phyloP scores from a whole-genome alignment of 2,888 invertebrate species.

The Malacosoma neustria region DNA sequence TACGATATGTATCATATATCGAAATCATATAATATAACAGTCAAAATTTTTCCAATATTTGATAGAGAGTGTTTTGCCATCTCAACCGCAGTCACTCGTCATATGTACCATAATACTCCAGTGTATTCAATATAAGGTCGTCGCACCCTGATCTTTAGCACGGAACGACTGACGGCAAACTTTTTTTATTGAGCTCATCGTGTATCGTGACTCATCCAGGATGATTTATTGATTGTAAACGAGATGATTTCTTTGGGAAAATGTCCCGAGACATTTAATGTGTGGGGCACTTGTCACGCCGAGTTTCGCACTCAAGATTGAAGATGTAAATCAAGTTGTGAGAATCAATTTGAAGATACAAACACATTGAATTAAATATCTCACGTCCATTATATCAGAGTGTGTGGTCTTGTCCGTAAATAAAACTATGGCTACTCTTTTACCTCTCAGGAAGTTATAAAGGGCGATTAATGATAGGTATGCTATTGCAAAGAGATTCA shows the following conservation, averaged over 20 bases:
- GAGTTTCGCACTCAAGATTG: neutral
- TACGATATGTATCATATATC: too few relatives aligned
- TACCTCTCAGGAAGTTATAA: too few relatives aligned
- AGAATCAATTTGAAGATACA: neutral
- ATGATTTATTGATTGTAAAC: constrained; percentile 20
- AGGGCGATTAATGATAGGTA: too few relatives aligned
- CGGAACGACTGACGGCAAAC: constrained; percentile 56
- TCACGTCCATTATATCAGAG: too few relatives aligned
- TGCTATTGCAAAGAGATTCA: too few relatives aligned
- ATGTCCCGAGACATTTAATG: neutral
- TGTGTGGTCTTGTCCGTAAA: too few relatives aligned
- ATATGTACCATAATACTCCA: too few relatives aligned
- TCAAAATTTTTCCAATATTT: too few relatives aligned
- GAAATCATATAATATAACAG: too few relatives aligned
- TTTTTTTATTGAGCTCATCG: constrained; percentile 55
- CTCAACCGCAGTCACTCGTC: too few relatives aligned
- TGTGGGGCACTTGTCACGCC: neutral
- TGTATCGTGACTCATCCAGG: constrained; percentile 25
- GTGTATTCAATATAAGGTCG: constrained; percentile 49
- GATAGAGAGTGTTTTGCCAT: too few relatives aligned
- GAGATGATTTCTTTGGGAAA: constrained; percentile 23
- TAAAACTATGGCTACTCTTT: too few relatives aligned
- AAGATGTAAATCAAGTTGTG: neutral
- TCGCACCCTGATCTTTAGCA: constrained; percentile 64
- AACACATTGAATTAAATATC: neutral